A percentile compares a stretch with the other conserved stretches of the same genome.
phyloP scores from a whole-genome alignment of 2,888 invertebrate genomes.

The Dryocosmus kuriphilus region DNA sequence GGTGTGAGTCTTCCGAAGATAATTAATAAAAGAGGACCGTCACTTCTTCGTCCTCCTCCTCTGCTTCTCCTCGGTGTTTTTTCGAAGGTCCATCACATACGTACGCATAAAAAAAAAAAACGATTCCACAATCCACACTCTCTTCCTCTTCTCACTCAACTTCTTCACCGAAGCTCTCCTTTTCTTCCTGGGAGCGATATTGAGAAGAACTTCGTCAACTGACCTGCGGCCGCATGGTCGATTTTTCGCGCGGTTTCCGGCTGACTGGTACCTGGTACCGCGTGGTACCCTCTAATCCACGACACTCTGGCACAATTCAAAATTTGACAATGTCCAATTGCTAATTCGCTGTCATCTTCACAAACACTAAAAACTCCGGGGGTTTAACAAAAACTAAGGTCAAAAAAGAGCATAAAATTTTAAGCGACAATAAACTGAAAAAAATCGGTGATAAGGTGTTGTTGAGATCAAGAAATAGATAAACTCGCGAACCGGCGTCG shows the following conservation, averaged over 20 bases:
- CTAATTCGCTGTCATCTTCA: not conserved
- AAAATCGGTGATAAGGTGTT: not conserved
- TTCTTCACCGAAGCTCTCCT: slow-evolving; percentile 34
- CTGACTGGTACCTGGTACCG: slow-evolving; percentile 27
- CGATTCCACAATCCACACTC: slow-evolving; percentile 13
- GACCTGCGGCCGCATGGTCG: slow-evolving; percentile 54
- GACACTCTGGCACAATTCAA: slow-evolving; percentile 13
- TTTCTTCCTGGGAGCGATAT: slow-evolving; percentile 42
- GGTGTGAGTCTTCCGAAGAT: slow-evolving; percentile 43
- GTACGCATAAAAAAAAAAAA: not conserved
- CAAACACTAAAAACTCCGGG: not conserved
- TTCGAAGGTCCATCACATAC: slow-evolving; percentile 25
- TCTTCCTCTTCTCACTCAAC: slow-evolving; percentile 13
- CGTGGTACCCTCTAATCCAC: slow-evolving; percentile 31
- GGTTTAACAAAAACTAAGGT: not conserved
- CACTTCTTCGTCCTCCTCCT: slow-evolving; percentile 58
- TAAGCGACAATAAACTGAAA: not conserved
- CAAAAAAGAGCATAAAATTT: not conserved
- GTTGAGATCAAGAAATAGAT: not conserved
- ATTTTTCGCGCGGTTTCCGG: slow-evolving; percentile 36
- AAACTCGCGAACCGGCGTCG: slow-evolving; percentile 27
- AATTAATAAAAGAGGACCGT: slow-evolving; percentile 42
- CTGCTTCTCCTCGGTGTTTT: slow-evolving; percentile 50
- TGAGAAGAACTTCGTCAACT: slow-evolving; percentile 52
- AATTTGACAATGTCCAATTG: not conserved